Conservation (phyloP, 2,113 vertebrate genomes). For the Gadus chalcogrammus region DNA sequence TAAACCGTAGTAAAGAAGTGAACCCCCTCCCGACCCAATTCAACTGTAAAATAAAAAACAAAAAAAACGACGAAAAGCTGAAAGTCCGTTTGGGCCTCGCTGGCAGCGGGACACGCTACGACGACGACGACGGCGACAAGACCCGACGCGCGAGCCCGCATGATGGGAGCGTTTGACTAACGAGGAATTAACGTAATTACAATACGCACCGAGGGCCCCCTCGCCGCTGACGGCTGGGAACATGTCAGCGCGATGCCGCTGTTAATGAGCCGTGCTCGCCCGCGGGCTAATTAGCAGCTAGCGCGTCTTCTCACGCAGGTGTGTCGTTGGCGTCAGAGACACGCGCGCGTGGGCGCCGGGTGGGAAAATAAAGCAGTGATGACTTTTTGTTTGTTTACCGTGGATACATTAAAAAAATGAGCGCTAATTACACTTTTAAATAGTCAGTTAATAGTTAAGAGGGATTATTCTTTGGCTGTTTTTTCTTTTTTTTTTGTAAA, state of each 20-base stretch:
- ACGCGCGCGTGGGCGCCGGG: slow-evolving; percentile 44
- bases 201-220: slow-evolving; percentile 42
- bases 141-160: not conserved
- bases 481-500: too few species aligned
- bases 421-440: too few species aligned
- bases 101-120: too few species aligned
- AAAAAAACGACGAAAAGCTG: too few species aligned
- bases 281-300: slow-evolving; percentile 62
- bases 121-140: not conserved
- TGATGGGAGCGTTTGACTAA: slow-evolving; percentile 10
- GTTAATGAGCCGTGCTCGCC: slow-evolving; percentile 63
- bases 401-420: slow-evolving; percentile 46
- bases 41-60: too few species aligned
- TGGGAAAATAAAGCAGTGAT: slow-evolving; percentile 35
- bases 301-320: slow-evolving; percentile 56
- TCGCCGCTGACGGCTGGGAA: slow-evolving; percentile 49
- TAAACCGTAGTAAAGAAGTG: too few species aligned
- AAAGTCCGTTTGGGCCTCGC: too few species aligned
- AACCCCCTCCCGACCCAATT: too few species aligned
- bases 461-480: too few species aligned
- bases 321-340: slow-evolving; percentile 62
- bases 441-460: too few species aligned
- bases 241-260: slow-evolving; percentile 55
- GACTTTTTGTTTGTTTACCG: slow-evolving; percentile 51
- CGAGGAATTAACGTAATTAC: slow-evolving; percentile 51